Evolutionary conservation across 2,888 invertebrate genomes (phyloP).

Genomic region (Campaea margaritaria): DNA sequence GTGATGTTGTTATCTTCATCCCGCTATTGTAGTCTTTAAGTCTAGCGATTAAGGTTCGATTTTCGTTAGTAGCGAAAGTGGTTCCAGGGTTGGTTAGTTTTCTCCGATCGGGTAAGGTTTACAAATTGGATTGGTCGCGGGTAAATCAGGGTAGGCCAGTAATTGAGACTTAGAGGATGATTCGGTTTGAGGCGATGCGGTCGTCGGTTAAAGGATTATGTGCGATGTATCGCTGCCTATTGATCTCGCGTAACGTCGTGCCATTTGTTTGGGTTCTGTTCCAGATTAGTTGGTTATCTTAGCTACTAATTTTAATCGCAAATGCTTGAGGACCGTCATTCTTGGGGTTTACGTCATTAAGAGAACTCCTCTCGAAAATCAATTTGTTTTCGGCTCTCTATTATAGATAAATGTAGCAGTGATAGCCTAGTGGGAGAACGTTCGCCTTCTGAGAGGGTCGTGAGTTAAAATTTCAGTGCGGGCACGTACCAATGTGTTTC

Average conservation of each 20-base stretch:
- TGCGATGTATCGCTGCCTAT: slow-evolving; percentile 72
- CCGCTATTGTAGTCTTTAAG: slow-evolving; percentile 32
- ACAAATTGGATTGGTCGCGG: slow-evolving; percentile 84
- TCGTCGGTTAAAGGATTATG: slow-evolving; percentile 80
- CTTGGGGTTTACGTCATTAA: neutral
- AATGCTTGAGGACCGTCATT: neutral
- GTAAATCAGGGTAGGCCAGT: slow-evolving; percentile 82
- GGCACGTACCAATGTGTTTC: no score
- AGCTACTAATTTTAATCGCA: slow-evolving; percentile 19
- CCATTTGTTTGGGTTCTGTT: slow-evolving; percentile 44
- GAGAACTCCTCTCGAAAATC: neutral
- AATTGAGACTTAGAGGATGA: slow-evolving; percentile 84
- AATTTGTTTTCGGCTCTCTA: neutral
- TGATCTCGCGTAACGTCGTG: slow-evolving; percentile 64
- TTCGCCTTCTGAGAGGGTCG: no score
- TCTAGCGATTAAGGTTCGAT: slow-evolving; percentile 44
- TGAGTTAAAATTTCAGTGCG: no score
- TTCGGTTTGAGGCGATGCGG: slow-evolving; percentile 67
- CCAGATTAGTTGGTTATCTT: slow-evolving; percentile 36
- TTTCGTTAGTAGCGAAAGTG: slow-evolving; percentile 37
- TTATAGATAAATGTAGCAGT: neutral
- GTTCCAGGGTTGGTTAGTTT: slow-evolving; percentile 58
- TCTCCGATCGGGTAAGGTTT: slow-evolving; percentile 78
- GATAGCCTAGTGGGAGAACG: no score
- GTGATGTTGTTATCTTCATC: slow-evolving; percentile 53